Evolutionary conservation across 2,888 invertebrate species (phyloP), one percentile per base, ranked within the genome.

Genomic region (Automeris io): DNA sequence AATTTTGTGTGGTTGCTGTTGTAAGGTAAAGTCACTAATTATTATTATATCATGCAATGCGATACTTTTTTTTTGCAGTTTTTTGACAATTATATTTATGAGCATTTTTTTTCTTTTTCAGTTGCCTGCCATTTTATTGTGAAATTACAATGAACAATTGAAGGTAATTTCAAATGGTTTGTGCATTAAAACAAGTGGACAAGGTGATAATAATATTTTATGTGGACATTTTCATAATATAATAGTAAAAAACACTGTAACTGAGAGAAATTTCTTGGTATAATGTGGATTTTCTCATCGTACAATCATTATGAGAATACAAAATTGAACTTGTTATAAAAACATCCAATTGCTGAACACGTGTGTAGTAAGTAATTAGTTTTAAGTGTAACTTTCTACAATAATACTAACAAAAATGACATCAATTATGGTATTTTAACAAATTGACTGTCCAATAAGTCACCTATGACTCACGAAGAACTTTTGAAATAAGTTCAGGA

Each of bases 101-200:
- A 3, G n/a, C n/a, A n/a, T 24, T n/a, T 29, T 29, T n/a, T 16
- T 29, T 8, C 16, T 29, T 26, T 29, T 29, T n/a, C 47, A 24
- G 18, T 37, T 39, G 12, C 39, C 51, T 16, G 13, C 29, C 29
- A 8, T 1, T 4, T 29, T 13, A 16, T 8, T 8, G n/a, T 29
- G 16, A 16, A 5, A n/a, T 29, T 29, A 29, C 16, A 29, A 16
- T n/a, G n/a, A n/a, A n/a, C n/a, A n/a, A 29, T 29, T 29, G n/a
- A 29, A 16, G 13, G n/a, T n/a, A 8, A 16, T 4, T 13, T 29
- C 3, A 11, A 5, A 29, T 16, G n/a, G 6, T 59, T 6, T 26
- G 29, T 29, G 29, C 3, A 16, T 16, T 8, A 16, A 16, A 16
- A 4, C 8, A 1, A 29, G 0, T 12, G 8, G n/a, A 29, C n/a